These are phyloP conservation scores for Drosophila yooni DNA, from an alignment of 2,888 invertebrate genomes.

Conservation along the genomic window DNA sequence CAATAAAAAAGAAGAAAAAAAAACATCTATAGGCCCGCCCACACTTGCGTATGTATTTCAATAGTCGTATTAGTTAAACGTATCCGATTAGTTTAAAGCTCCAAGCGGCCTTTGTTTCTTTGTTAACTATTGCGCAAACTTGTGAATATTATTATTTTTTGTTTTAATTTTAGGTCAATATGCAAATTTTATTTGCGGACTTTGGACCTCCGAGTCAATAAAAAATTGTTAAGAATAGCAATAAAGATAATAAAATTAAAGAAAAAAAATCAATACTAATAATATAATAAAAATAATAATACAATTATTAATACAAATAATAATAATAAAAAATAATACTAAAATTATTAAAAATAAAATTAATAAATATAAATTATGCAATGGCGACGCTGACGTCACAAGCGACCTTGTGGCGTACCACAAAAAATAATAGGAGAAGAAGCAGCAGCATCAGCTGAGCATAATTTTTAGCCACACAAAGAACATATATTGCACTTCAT, in stretches of 20 bases:
- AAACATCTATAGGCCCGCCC: slow-evolving; percentile 34
- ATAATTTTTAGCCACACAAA: slow-evolving; percentile 11
- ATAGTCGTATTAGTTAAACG: slow-evolving; percentile 34
- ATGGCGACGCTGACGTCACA: slow-evolving; percentile 65
- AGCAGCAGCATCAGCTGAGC: background rate
- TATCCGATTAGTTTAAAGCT: slow-evolving; percentile 71
- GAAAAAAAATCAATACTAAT: background rate
- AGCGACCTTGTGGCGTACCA: slow-evolving; percentile 59
- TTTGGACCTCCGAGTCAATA: slow-evolving; percentile 16
- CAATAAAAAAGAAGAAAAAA: background rate
- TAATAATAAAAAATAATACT: background rate
- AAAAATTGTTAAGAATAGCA: background rate
- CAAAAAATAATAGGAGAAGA: slow-evolving; percentile 13
- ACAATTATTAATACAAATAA: background rate
- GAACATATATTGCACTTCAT: slow-evolving; percentile 12
- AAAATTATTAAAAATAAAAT: background rate
- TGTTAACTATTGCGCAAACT: slow-evolving; percentile 18
- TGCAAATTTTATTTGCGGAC: slow-evolving; percentile 1
- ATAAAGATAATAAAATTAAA: background rate
- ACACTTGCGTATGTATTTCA: slow-evolving; percentile 35
- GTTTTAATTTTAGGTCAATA: slow-evolving; percentile 12
- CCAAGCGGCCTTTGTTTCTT: slow-evolving; percentile 44
- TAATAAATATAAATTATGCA: slow-evolving; percentile 59
- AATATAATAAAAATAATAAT: background rate
- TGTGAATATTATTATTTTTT: slow-evolving; percentile 1